phyloP scores from a whole-genome alignment of 2,113 vertebrate genomes.

The Proterorhinus semilunaris region DNA sequence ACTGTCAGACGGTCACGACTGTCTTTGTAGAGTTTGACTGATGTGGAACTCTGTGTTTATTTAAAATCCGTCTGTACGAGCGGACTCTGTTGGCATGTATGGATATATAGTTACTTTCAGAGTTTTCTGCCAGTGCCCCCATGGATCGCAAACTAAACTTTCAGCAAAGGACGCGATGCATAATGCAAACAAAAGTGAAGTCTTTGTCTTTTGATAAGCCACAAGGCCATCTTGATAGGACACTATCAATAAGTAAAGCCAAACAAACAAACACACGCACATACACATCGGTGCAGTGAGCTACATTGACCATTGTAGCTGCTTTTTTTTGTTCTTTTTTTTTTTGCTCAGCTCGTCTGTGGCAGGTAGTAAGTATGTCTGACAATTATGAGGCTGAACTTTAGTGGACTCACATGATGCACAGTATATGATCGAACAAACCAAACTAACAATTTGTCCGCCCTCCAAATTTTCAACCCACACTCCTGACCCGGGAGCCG shows the following conservation, averaged over 20 bases:
- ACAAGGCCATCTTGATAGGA: slow-evolving; percentile 16
- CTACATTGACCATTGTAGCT: background rate
- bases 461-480: background rate
- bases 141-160: slow-evolving; percentile 7
- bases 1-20: slow-evolving; percentile 30
- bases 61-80: slow-evolving; percentile 14
- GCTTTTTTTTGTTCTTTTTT: background rate
- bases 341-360: background rate
- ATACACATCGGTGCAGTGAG: background rate
- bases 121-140: slow-evolving; percentile 9
- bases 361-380: background rate
- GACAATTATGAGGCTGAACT: background rate
- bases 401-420: background rate
- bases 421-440: background rate
- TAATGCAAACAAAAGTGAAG: slow-evolving; percentile 9
- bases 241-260: slow-evolving; percentile 3
- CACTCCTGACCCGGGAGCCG: background rate
- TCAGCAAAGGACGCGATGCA: background rate
- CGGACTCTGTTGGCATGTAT: slow-evolving; percentile 3
- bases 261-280: background rate
- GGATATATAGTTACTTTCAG: background rate
- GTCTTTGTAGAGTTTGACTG: slow-evolving; percentile 27
- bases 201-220: slow-evolving; percentile 9
- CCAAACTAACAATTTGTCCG: background rate
- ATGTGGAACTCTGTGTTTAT: slow-evolving; percentile 24